Base-by-base conservation (phyloP, 37 sponge, comb jelly and placozoan genomes). In the Spongia lamella region DNA sequence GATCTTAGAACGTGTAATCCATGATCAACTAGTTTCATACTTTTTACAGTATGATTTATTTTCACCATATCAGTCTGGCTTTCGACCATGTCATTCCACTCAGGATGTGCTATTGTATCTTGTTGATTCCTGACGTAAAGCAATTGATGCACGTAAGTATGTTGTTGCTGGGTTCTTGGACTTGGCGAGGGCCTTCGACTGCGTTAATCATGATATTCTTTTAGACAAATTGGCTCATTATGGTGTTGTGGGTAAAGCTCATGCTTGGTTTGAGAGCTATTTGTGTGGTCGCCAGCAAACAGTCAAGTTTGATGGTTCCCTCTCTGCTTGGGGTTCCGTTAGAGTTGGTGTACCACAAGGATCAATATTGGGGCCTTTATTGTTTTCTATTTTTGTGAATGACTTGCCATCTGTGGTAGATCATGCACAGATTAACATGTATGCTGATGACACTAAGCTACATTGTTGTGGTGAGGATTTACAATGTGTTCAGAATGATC, bases 291-390 rank as follows among this genome's bases (percentile, higher is more conserved):
- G 80, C 35, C 16, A 32, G 16, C 73, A 81, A 29, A 60, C 64
- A 24, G 73, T 72, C 14, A 49, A 53, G 38, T 63, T 70, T 14
- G 65, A 39, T 53, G 53, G 20, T 32, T 34, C 20, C 5, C 43
- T 20, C 2, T 62, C 56, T 1, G 21, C 30, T 7, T 70, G 81
- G 81, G 47, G 38, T 34, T 19, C 30, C 1, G n/a, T 81, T 20
- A 2, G 6, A 16, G 60, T 36, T 13, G 80, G 80, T 38, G 81
- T 81, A 17, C 81, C 81, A 38, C 81, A 72, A 21, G 73, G 73
- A 1, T 70, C 71, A 0, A 60, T 81, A 11, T n/a, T n/a, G n/a
- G n/a, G n/a, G n/a, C n/a, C n/a, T n/a, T n/a, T n/a, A n/a, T n/a
- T n/a, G n/a, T n/a, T n/a, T n/a, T n/a, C n/a, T n/a, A n/a, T n/a